Conservation (phyloP, 2,888 invertebrate genomes). For the Leptarthrus brevirostris region DNA sequence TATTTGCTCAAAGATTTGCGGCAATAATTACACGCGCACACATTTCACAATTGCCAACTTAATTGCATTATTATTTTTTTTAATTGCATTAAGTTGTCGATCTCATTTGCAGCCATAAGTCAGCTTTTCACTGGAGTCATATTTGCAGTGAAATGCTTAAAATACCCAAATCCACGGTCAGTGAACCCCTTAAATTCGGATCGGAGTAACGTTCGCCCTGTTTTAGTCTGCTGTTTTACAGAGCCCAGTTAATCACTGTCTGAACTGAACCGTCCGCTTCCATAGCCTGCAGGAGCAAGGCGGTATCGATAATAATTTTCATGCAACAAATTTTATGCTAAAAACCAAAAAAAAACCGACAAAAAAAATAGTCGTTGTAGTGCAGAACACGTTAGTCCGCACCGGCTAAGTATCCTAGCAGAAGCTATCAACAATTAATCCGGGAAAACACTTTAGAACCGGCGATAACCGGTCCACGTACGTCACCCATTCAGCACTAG, state of each 20-base stretch:
- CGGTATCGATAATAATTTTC: neutral
- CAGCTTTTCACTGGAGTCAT: too few species aligned
- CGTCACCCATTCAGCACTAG: too few species aligned
- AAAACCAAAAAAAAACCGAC: too few species aligned
- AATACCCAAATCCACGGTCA: neutral
- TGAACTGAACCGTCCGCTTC: neutral
- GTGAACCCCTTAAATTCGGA: slow-evolving; percentile 5
- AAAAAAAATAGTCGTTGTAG: too few species aligned
- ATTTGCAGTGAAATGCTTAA: neutral
- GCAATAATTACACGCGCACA: too few species aligned
- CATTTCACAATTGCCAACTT: neutral
- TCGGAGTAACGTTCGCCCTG: slow-evolving; percentile 5
- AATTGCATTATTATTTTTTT: neutral
- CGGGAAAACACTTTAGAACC: too few species aligned
- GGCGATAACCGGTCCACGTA: neutral
- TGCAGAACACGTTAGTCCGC: too few species aligned
- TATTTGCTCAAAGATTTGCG: too few species aligned
- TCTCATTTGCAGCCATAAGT: too few species aligned
- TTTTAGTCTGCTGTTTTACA: neutral
- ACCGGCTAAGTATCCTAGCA: too few species aligned
- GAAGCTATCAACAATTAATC: too few species aligned
- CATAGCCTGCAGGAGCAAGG: slow-evolving; percentile 2
- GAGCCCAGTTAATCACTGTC: neutral
- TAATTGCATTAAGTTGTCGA: neutral
- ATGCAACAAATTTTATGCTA: too few species aligned